These are phyloP conservation scores for Ochropleura leucogaster DNA, from an alignment of 2,888 invertebrate species.

Conservation along the genomic window DNA sequence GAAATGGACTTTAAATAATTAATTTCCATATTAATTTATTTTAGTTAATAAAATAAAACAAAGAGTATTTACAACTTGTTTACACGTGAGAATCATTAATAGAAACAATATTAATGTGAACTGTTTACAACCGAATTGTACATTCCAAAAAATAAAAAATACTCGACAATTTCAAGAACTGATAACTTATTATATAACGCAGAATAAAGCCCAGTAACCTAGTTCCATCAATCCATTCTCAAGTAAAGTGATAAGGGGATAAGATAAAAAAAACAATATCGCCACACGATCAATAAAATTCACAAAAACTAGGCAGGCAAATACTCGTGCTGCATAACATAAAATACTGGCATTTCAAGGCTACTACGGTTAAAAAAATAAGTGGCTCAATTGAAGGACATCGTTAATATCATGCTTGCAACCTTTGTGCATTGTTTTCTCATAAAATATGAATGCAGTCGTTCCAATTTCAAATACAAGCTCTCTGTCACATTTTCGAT, in stretches of 20 bases:
- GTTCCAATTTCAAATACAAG: not conserved
- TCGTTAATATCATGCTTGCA: constrained; percentile 15
- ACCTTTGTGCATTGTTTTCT: constrained; percentile 20
- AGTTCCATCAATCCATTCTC: constrained; percentile 61
- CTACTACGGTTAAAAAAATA: constrained; percentile 36
- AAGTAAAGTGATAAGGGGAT: constrained; percentile 56
- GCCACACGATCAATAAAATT: constrained; percentile 42
- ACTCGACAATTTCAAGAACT: constrained; percentile 30
- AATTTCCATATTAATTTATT: constrained; percentile 23
- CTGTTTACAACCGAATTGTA: not conserved
- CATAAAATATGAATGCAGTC: constrained; percentile 8
- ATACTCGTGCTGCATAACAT: constrained; percentile 23
- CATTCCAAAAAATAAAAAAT: not conserved
- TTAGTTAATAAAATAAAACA: constrained; percentile 42
- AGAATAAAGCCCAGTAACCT: constrained; percentile 61
- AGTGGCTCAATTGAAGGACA: constrained; percentile 39
- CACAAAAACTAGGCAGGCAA: constrained; percentile 25
- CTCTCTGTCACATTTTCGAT: not conserved
- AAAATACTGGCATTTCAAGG: constrained; percentile 36
- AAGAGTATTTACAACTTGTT: constrained; percentile 11
- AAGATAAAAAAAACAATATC: constrained; percentile 51
- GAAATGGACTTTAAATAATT: constrained; percentile 35
- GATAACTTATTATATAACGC: constrained; percentile 60
- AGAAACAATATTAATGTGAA: not conserved
- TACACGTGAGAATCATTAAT: constrained; percentile 2